phyloP scores from a whole-genome alignment of 2,797 vertebrate species.

The Sebastes hubbsi region DNA sequence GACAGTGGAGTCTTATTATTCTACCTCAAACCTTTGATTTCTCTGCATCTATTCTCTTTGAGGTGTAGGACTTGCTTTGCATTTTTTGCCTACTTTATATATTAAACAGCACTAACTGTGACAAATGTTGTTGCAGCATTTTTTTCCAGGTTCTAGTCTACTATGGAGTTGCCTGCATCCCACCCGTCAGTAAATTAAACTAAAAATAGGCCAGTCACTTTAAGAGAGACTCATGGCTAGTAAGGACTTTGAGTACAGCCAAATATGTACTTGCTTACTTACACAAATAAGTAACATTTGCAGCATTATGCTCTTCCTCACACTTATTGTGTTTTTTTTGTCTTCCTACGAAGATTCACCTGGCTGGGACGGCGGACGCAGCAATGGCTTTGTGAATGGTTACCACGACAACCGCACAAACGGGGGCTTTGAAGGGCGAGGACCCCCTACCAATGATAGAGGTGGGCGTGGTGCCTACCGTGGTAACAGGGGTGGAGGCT shows the following conservation, averaged over 20 bases:
- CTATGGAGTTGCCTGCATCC: conserved; percentile 9
- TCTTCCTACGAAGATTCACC: conserved; percentile 75
- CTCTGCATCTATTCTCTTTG: background rate
- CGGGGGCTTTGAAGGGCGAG: conserved; percentile 80
- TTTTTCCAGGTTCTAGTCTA: background rate
- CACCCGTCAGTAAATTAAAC: background rate
- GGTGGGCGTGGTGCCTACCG: conserved; percentile 82
- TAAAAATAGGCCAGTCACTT: background rate
- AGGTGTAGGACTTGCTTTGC: conserved; percentile 5
- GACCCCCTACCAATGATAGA: conserved; percentile 84
- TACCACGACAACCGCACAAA: conserved; percentile 86
- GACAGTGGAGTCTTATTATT: background rate
- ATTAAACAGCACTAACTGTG: background rate
- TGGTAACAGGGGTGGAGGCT: conserved; percentile 80
- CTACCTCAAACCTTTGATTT: background rate
- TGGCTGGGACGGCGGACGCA: conserved; percentile 81
- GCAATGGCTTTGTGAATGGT: conserved; percentile 88
- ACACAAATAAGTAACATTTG: background rate
- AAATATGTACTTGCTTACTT: background rate
- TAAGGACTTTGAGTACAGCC: background rate
- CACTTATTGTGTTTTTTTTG: background rate
- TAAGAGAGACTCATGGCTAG: background rate
- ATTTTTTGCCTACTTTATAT: background rate
- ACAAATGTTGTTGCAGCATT: background rate
- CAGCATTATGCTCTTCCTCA: background rate